Percentiles rank a stretch among this genome's conserved stretches.
Evolutionary conservation across 2,888 invertebrate genomes (phyloP).

Genomic region (Tinea trinotella): DNA sequence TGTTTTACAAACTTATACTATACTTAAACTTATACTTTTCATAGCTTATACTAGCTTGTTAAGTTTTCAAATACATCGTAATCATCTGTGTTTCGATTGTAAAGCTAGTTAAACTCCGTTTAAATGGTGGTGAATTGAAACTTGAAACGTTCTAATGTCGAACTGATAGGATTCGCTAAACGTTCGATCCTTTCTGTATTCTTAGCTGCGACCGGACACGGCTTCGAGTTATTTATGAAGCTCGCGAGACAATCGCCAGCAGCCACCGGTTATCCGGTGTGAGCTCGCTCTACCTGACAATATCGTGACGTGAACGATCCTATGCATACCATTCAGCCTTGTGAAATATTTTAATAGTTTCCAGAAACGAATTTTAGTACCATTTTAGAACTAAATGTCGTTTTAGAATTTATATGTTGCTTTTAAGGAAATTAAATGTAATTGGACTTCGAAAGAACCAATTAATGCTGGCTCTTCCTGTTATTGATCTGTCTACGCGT

Average conservation of each 20-base stretch:
- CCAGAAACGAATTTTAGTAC: too few species aligned
- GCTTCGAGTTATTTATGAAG: conserved; percentile 66
- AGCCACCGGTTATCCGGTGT: conserved; percentile 64
- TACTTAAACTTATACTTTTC: too few species aligned
- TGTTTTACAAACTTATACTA: too few species aligned
- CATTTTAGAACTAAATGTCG: too few species aligned
- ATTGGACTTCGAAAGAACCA: neutral
- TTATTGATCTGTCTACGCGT: neutral
- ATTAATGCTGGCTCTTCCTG: neutral
- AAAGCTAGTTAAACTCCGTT: too few species aligned
- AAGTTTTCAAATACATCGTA: too few species aligned
- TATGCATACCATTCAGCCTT: neutral
- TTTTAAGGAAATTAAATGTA: neutral
- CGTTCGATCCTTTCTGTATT: conserved; percentile 53
- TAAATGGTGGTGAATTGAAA: too few species aligned
- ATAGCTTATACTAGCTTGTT: too few species aligned
- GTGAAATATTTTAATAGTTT: neutral
- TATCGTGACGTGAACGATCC: conserved; percentile 65
- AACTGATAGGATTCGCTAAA: conserved; percentile 41
- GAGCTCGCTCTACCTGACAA: conserved; percentile 35
- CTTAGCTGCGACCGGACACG: conserved; percentile 52
- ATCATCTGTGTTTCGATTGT: too few species aligned
- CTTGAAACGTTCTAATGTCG: conserved; percentile 4
- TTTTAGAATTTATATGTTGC: too few species aligned
- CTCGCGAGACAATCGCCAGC: conserved; percentile 63